Evolutionary conservation across 1,140 invertebrate species (phyloP), one percentile per base, ranked within the genome.

Genomic region (Stegodyphus dumicola): DNA sequence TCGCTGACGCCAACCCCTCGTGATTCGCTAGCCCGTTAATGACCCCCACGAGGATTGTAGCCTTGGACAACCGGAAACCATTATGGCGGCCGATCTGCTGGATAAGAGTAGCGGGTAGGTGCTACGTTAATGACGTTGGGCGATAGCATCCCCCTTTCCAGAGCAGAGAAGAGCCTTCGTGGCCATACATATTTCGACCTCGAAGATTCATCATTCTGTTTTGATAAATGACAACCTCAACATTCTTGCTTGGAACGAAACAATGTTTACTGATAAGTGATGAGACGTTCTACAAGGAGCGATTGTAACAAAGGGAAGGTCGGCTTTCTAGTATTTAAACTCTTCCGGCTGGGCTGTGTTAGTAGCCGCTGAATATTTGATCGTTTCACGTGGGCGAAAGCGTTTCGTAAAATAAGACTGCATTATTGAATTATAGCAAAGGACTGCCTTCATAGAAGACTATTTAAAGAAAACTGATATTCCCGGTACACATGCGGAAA

Each of bases 141-240:
- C 48, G 60, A 75, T 74, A 67, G 18, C 56, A 75, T 15, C 15
- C 66, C 33, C 67, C 77, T 49, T 9, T n/a, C 15, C 77, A 67
- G 53, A 64, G 56, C 52, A 71, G 33, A 48, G 33, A 33, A 33
- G 33, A 48, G 33, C 67, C 54, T 73, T 49, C 15, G 18, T 56
- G 67, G 17, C 53, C 78, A 73, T 80, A 80, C 78, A 73, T 80
- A 80, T 73, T 80, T 64, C 56, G 71, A 83, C 80, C 80, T 71
- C 17, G 60, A 83, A 77, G 81, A 85, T 85, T 85, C 81, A 85
- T 85, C 81, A 77, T 60, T 17, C 65, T 85, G 65, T 81, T 75
- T 76, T 85, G 73, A 85, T 85, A 74, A 85, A 85, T 85, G 81
- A 85, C 81, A 75, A 83, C 65, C 80, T 74, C 71, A 83, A 74